Percentiles rank a stretch among this genome's conserved stretches.
These are phyloP conservation scores for Sialia sialis DNA, from an alignment of 2,113 vertebrate species.

Conservation along the genomic window DNA sequence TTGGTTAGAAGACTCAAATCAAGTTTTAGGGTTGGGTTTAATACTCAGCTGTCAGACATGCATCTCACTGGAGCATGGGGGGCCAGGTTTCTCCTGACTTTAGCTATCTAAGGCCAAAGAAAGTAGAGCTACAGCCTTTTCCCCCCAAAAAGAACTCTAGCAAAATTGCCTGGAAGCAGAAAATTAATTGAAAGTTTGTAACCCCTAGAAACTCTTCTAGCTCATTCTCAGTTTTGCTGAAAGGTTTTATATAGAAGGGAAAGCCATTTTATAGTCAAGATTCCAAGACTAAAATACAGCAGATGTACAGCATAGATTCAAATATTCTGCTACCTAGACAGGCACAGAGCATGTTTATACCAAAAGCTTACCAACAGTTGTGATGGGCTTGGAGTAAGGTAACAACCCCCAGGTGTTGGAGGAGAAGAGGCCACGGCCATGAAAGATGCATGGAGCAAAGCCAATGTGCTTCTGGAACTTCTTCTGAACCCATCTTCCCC, in stretches of 20 bases:
- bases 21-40: background rate
- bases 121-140: background rate
- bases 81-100: background rate
- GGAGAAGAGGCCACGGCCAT: slow-evolving; percentile 90
- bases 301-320: background rate
- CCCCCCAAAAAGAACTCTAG: fast-evolving
- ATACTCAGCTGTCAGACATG: background rate
- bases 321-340: background rate
- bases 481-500: slow-evolving; percentile 83
- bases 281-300: background rate
- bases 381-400: slow-evolving; percentile 91
- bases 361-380: slow-evolving; percentile 83
- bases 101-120: background rate
- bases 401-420: slow-evolving; percentile 85
- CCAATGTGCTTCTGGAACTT: slow-evolving; percentile 91
- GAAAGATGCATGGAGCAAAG: slow-evolving; percentile 93
- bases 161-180: background rate
- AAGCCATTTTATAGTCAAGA: background rate
- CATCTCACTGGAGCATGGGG: fast-evolving
- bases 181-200: background rate
- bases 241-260: background rate
- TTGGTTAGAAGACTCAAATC: background rate
- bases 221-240: background rate
- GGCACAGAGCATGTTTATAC: background rate
- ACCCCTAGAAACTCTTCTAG: background rate